phyloP scores from a whole-genome alignment of 2,113 vertebrate genomes.

The Gobio gobio region DNA sequence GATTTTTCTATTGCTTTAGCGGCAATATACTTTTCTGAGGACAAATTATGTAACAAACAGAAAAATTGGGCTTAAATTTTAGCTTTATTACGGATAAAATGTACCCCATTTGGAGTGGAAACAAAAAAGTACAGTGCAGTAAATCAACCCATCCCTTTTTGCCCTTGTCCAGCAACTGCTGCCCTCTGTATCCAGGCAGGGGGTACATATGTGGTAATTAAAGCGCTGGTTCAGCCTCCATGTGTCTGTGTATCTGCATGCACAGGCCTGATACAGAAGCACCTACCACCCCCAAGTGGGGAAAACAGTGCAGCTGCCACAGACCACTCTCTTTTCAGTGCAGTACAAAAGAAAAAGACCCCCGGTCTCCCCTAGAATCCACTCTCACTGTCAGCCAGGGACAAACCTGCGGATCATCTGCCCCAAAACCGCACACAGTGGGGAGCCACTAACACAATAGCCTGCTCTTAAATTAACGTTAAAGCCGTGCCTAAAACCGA shows the following conservation, averaged over 20 bases:
- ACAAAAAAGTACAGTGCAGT: slow-evolving; percentile 26
- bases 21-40: not conserved
- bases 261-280: slow-evolving; percentile 80
- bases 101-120: slow-evolving; percentile 8
- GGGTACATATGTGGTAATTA: slow-evolving; percentile 55
- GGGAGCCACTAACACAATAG: slow-evolving; percentile 8
- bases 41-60: not conserved
- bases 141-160: slow-evolving; percentile 49
- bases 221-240: slow-evolving; percentile 29
- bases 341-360: slow-evolving; percentile 73
- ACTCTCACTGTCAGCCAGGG: slow-evolving; percentile 36
- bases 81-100: slow-evolving; percentile 15
- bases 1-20: not conserved
- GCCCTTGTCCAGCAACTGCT: slow-evolving; percentile 42
- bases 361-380: slow-evolving; percentile 67
- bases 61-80: not conserved
- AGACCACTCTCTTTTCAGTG: slow-evolving; percentile 75
- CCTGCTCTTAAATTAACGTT: slow-evolving; percentile 49
- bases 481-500: slow-evolving; percentile 12
- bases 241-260: slow-evolving; percentile 38
- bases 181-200: slow-evolving; percentile 40
- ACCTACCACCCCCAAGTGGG: slow-evolving; percentile 98
- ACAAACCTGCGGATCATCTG: slow-evolving; percentile 41
- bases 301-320: slow-evolving; percentile 87
- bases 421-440: slow-evolving; percentile 33